Base-by-base conservation (phyloP, 1,140 invertebrate genomes). In the Tetraneura akinire region DNA sequence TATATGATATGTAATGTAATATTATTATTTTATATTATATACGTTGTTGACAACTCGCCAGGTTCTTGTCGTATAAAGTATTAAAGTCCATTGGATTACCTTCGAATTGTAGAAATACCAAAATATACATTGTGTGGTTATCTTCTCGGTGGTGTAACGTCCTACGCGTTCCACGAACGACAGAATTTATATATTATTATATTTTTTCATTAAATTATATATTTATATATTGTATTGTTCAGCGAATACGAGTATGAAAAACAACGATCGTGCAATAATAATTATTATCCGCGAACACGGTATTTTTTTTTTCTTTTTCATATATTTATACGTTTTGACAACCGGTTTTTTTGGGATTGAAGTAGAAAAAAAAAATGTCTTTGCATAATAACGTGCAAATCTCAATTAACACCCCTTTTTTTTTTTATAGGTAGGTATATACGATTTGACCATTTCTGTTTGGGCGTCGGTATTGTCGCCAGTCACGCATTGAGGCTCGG, bases 401-500 rank as follows among this genome's bases (percentile, higher is more conserved):
- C 29, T 29, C 51, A 57, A 76, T 76, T 76, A 76, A 32, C 73
- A 76, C 53, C 73, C 55, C n/a, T 53, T 76, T 76, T n/a, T n/a
- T n/a, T n/a, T n/a, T n/a, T n/a, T n/a, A n/a, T n/a, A n/a, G n/a
- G n/a, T n/a, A n/a, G n/a, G n/a, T n/a, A n/a, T 21, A 55, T 23
- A 42, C 42, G 32, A 57, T 57, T 53, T n/a, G n/a, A 53, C 16
- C 16, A 71, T 16, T 18, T 4, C 5, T 16, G 23, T 32, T 3
- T 14, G 29, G 10, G 26, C 74, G 21, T 26, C 13, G 23, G 42
- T 78, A 60, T 78, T 62, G 74, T 78, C 74, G 74, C 74, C 37
- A 78, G 74, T 78, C 74, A 78, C 74, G 74, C 73, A 37, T n/a
- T 57, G 13, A 37, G 55, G n/a, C n/a, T 62, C 74, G 74, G 74